Evolutionary conservation across 2,888 invertebrate genomes (phyloP), one percentile per base, ranked within the genome.

Genomic region (Hyalella azteca): DNA sequence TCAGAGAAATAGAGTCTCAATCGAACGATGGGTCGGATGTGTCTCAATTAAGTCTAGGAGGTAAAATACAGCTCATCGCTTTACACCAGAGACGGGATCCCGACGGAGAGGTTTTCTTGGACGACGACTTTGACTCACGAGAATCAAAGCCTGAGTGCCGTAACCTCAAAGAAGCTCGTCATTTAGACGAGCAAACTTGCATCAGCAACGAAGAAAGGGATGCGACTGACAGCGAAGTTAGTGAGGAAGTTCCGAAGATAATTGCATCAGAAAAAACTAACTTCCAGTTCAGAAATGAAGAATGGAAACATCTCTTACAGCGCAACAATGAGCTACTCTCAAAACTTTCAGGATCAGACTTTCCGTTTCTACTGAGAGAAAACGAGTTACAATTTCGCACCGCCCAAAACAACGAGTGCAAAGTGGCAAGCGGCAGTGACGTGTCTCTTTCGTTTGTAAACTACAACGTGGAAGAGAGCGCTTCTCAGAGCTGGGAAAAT

Each of bases 251-350:
- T 66, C 66, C 32, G 11, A 36, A 66, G 36, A 36, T 66, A 66
- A 66, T 66, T 66, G n/a, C 39, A 36, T 66, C 66, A 66, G 66
- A 66, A 66, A 66, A 66, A 66, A 15, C 36, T 66, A 66, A 66
- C 66, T 66, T 66, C 4, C 36, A 66, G 36, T 66, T 66, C 39
- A 66, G 29, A 29, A 66, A 66, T 66, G 66, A 66, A 66, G 82
- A 80, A 36, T 82, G 82, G 82, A 79, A 79, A 59, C 73, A 80
- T 19, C 79, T 82, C 26, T 77, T 82, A 29, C 59, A 78, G n/a
- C 82, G 80, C 48, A 82, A 82, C 66, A 78, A 82, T 73, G 80
- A 80, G 60, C 75, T 82, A 29, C 75, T 82, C 19, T 73, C 80
- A 39, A 77, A 59, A 73, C 77, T 82, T 36, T 82, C 82, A 22